Evolutionary conservation across 2,888 invertebrate genomes (phyloP).

Genomic region (Mongoloraphidia duomilia): DNA sequence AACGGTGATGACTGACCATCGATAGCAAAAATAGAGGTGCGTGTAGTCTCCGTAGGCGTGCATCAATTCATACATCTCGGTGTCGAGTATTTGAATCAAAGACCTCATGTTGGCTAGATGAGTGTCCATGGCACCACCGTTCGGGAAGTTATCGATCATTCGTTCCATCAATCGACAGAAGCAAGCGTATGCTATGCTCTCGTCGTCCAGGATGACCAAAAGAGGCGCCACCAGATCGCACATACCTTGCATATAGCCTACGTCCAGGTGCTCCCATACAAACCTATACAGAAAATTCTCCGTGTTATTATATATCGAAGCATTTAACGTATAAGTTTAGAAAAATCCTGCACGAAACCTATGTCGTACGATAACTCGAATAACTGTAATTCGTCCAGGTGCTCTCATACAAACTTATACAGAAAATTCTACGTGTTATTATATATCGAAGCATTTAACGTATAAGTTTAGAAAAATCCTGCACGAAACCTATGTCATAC

Average conservation of each 20-base stretch:
- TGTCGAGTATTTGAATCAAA: slow-evolving; percentile 76
- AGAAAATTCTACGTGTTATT: slow-evolving; percentile 1
- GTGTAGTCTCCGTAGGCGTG: slow-evolving; percentile 92
- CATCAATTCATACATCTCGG: slow-evolving; percentile 88
- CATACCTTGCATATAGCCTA: slow-evolving; percentile 97
- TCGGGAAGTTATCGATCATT: slow-evolving; percentile 83
- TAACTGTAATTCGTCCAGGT: too few species aligned
- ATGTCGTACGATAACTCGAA: too few species aligned
- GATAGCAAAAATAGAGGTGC: slow-evolving; percentile 94
- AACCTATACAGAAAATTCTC: slow-evolving; percentile 43
- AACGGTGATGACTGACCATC: slow-evolving; percentile 42
- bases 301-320: not conserved
- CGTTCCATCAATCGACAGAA: slow-evolving; percentile 84
- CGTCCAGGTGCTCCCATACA: slow-evolving; percentile 89
- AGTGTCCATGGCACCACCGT: slow-evolving; percentile 87
- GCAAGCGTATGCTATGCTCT: slow-evolving; percentile 79
- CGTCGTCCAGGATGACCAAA: slow-evolving; percentile 83
- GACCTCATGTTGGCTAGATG: slow-evolving; percentile 93
- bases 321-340: too few species aligned
- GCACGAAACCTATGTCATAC: too few species aligned
- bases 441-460: not conserved
- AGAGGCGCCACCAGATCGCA: slow-evolving; percentile 89
- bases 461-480: too few species aligned
- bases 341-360: too few species aligned
- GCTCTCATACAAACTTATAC: slow-evolving; percentile 87